These are phyloP conservation scores for Cataglyphis hispanica DNA, from an alignment of 1,140 invertebrate genomes.

Conservation along the genomic window DNA sequence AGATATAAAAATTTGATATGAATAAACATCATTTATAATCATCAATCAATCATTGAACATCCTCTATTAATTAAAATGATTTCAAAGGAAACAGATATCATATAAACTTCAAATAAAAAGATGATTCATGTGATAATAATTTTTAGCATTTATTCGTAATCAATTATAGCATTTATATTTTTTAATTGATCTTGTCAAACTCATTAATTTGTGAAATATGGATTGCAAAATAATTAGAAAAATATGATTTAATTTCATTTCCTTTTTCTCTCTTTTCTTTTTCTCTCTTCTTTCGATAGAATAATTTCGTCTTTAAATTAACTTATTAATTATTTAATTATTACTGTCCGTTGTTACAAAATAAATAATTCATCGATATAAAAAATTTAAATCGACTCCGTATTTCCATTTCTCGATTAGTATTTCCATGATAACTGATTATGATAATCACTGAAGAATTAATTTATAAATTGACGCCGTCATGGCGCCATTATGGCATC, in stretches of 20 bases:
- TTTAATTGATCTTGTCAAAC: background rate
- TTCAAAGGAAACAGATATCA: background rate
- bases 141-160: background rate
- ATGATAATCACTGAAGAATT: background rate
- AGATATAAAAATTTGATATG: background rate
- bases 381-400: background rate
- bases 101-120: background rate
- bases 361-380: background rate
- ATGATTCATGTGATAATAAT: background rate
- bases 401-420: too few relatives aligned
- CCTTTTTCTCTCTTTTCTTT: too few relatives aligned
- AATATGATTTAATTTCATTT: background rate
- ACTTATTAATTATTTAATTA: background rate
- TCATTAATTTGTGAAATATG: slow-evolving; percentile 15
- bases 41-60: background rate
- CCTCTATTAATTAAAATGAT: slow-evolving; percentile 3
- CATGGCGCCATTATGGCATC: background rate
- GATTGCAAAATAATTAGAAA: background rate
- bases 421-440: background rate
- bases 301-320: background rate
- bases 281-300: too few relatives aligned
- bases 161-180: background rate
- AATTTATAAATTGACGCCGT: background rate
- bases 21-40: slow-evolving; percentile 33
- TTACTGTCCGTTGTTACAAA: background rate